Conservation (phyloP, 2,888 invertebrate genomes). For the Drosophila trichaetosa region DNA sequence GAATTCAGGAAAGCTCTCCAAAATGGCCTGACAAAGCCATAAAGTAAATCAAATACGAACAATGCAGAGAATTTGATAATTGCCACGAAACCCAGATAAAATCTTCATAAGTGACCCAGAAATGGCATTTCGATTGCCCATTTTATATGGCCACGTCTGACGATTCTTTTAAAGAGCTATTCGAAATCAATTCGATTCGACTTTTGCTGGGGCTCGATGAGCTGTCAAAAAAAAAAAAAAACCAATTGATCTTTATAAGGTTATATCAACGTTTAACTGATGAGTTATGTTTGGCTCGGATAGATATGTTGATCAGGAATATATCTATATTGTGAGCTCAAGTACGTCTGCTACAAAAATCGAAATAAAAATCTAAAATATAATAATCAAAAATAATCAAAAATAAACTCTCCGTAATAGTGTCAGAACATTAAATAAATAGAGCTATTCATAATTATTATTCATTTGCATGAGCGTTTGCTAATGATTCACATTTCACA, state of each 20-base stretch:
- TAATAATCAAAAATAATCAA: no score
- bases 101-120: neutral
- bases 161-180: conserved; percentile 1
- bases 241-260: no score
- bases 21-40: conserved; percentile 42
- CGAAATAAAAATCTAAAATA: no score
- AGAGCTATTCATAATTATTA: conserved; percentile 8
- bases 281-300: neutral
- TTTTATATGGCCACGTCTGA: conserved; percentile 4
- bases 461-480: conserved; percentile 21
- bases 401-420: neutral
- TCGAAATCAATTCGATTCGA: conserved; percentile 13
- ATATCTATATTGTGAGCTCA: neutral
- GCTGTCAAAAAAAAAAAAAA: neutral
- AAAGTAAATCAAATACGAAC: conserved; percentile 54
- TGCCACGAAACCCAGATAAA: conserved; percentile 35
- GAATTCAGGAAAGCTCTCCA: conserved; percentile 38
- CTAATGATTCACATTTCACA: conserved; percentile 30
- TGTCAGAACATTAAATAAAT: neutral
- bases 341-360: neutral
- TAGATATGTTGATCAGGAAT: neutral
- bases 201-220: no score
- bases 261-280: neutral
- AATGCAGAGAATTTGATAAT: conserved; percentile 56
- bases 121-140: conserved; percentile 19